phyloP scores from a whole-genome alignment of 2,797 vertebrate species.

The Poecilia velifera region DNA sequence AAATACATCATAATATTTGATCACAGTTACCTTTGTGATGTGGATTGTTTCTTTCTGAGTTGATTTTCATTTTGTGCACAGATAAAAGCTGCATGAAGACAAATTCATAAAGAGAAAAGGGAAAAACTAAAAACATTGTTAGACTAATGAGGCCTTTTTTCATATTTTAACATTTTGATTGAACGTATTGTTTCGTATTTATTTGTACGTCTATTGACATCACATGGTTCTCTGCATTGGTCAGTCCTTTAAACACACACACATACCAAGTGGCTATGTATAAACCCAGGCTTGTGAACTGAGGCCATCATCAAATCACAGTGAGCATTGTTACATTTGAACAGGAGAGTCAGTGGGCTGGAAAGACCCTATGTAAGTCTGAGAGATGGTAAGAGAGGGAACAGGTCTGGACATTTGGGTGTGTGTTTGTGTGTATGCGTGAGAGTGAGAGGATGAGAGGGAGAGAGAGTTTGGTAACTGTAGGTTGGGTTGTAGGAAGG shows the following conservation, averaged over 20 bases:
- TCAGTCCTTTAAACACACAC: constrained; percentile 13
- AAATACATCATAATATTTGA: constrained; percentile 24
- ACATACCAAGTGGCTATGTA: constrained; percentile 10
- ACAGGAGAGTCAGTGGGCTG: constrained; percentile 70
- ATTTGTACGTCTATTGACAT: constrained; percentile 2
- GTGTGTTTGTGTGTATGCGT: constrained; percentile 27
- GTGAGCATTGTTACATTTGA: constrained; percentile 80
- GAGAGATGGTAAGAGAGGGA: constrained; percentile 57
- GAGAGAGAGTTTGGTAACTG: constrained; percentile 6
- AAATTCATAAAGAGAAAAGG: neutral
- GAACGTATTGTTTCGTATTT: neutral
- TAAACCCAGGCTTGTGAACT: constrained; percentile 59
- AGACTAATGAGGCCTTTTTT: neutral
- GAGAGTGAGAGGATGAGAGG: neutral
- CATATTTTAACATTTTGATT: neutral
- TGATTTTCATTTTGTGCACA: neutral
- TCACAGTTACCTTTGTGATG: constrained; percentile 56
- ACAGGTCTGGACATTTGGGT: constrained; percentile 16
- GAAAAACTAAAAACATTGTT: neutral
- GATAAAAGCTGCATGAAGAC: neutral
- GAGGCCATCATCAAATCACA: constrained; percentile 81
- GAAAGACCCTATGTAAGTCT: constrained; percentile 74
- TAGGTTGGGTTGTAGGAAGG: constrained; percentile 30
- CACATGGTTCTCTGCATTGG: constrained; percentile 6
- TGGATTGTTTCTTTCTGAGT: constrained; percentile 24